Evolutionary conservation across 2,888 invertebrate species (phyloP).

Genomic region (Tetanocera ferruginea): DNA sequence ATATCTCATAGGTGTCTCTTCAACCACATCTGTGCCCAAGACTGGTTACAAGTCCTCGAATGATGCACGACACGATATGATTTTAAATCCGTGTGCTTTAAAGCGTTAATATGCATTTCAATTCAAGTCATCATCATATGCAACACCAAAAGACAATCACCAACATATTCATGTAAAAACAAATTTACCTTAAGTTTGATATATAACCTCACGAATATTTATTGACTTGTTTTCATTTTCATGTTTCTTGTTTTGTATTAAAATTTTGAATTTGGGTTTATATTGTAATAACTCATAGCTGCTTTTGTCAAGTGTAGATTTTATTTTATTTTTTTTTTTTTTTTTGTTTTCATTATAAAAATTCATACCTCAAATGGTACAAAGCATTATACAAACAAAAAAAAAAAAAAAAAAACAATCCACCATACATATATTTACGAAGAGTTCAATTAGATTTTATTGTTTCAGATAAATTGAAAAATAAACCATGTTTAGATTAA

Average conservation of each 20-base stretch:
- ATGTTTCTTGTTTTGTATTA: background rate
- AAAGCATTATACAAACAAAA: background rate
- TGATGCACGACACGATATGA: conserved; percentile 33
- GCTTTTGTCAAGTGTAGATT: background rate
- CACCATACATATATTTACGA: no score
- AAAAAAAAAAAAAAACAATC: no score
- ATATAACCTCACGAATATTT: background rate
- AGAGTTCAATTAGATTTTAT: no score
- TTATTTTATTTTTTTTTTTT: background rate
- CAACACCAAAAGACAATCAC: conserved; percentile 19
- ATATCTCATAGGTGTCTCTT: conserved; percentile 41
- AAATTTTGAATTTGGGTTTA: background rate
- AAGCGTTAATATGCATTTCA: conserved; percentile 17
- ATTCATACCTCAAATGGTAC: background rate
- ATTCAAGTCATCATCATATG: background rate
- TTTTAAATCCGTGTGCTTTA: conserved; percentile 43
- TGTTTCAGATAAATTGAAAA: no score
- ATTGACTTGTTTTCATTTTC: background rate
- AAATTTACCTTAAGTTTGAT: no score
- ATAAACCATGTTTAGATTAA: no score
- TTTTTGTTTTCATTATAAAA: background rate
- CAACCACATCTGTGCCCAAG: conserved; percentile 32
- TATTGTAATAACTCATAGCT: background rate
- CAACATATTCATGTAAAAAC: background rate
- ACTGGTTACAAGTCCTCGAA: conserved; percentile 36